phyloP scores from a whole-genome alignment of 2,113 vertebrate genomes.

The Himantopus leucocephalus region DNA sequence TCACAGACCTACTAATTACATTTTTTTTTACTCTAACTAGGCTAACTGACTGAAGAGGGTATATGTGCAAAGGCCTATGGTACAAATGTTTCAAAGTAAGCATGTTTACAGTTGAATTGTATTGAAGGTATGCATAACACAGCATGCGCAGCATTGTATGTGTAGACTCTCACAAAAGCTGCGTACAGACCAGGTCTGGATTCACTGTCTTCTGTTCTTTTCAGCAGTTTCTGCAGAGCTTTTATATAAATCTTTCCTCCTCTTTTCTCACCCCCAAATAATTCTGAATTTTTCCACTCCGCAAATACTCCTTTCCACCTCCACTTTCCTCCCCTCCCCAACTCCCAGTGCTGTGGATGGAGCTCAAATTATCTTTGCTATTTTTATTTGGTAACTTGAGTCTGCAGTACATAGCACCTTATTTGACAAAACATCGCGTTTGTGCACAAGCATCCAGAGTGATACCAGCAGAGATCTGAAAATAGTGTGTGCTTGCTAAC shows the following conservation, averaged over 20 bases:
- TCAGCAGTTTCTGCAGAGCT: background rate
- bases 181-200: background rate
- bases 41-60: background rate
- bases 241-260: background rate
- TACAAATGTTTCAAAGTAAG: background rate
- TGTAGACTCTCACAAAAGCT: background rate
- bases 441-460: background rate
- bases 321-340: background rate
- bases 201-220: background rate
- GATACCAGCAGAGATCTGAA: background rate
- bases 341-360: background rate
- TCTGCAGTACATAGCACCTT: background rate
- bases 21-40: fast-evolving
- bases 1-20: background rate
- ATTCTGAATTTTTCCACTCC: background rate
- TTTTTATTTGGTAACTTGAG: constrained; percentile 34
- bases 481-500: background rate
- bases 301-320: constrained; percentile 33
- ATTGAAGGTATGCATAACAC: background rate
- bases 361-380: constrained; percentile 29
- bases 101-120: background rate
- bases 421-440: constrained; percentile 3
- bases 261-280: background rate
- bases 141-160: background rate
- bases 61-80: background rate